phyloP scores from a whole-genome alignment of 2,113 vertebrate genomes.

The Ifrita kowaldi region DNA sequence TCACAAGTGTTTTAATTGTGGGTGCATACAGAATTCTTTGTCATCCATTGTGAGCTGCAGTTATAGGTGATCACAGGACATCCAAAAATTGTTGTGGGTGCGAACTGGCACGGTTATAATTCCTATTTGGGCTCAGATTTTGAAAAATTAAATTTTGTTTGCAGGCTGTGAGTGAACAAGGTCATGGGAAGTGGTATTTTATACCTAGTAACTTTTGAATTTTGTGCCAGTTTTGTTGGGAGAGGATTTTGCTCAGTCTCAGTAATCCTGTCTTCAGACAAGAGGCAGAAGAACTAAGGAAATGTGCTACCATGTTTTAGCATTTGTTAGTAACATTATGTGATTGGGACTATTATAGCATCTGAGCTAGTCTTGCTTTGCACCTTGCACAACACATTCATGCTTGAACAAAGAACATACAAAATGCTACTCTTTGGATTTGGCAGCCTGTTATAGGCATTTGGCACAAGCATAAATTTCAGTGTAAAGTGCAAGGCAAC shows the following conservation, averaged over 20 bases:
- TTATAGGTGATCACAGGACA: neutral
- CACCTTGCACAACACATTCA: constrained; percentile 43
- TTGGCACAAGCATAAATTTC: constrained; percentile 25
- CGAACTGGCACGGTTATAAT: neutral
- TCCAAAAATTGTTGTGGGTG: neutral
- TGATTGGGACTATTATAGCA: neutral
- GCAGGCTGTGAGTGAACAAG: neutral
- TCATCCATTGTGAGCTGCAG: neutral
- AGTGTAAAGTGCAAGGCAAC: constrained; percentile 21
- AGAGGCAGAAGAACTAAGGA: neutral
- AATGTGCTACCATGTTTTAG: neutral
- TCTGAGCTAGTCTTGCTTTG: neutral
- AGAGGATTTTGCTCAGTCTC: neutral
- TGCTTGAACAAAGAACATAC: constrained; percentile 19
- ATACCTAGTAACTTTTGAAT: neutral
- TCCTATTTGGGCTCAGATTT: neutral
- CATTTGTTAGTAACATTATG: neutral
- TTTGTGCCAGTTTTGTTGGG: neutral
- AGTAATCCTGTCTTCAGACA: neutral
- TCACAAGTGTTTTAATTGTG: neutral
- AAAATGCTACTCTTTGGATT: constrained; percentile 9
- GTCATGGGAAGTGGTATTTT: neutral
- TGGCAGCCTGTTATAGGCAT: neutral
- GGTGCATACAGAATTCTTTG: neutral
- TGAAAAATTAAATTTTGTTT: neutral